Conservation (phyloP, 2,113 vertebrate genomes). For the Protomyctophum bolini region DNA sequence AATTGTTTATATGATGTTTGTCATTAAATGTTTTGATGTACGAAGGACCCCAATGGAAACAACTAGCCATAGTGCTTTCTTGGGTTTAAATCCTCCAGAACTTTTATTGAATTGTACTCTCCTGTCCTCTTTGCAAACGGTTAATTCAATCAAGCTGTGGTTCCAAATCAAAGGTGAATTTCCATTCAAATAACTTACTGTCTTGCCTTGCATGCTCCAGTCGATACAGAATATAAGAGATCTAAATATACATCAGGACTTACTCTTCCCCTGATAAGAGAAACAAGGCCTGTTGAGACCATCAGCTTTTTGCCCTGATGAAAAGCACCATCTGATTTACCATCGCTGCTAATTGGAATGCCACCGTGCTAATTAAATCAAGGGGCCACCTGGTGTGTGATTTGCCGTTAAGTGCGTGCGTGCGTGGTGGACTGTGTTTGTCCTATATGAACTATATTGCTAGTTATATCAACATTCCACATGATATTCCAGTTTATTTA, state of each 20-base stretch:
- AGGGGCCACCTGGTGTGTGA: slow-evolving; percentile 51
- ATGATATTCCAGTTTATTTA: slow-evolving; percentile 29
- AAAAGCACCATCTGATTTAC: slow-evolving; percentile 62
- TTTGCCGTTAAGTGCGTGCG: background rate
- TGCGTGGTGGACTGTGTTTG: slow-evolving; percentile 11
- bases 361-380: slow-evolving; percentile 70
- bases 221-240: no score
- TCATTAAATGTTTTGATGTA: no score
- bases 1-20: no score
- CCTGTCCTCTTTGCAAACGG: no score
- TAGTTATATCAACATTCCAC: slow-evolving; percentile 39
- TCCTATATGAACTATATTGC: slow-evolving; percentile 26
- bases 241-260: slow-evolving; percentile 9
- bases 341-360: slow-evolving; percentile 57
- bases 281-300: slow-evolving; percentile 36
- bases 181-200: background rate
- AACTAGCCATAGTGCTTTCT: no score
- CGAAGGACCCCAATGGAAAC: no score
- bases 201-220: background rate
- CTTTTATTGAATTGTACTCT: no score
- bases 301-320: slow-evolving; percentile 43
- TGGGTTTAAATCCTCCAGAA: no score
- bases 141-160: no score
- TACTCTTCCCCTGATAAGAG: slow-evolving; percentile 35
- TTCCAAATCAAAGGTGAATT: background rate